Evolutionary conservation across 92 coral and sea anemone species (phyloP), one percentile per base, ranked within the genome.

Genomic region (Chrysogorgia sp.): DNA sequence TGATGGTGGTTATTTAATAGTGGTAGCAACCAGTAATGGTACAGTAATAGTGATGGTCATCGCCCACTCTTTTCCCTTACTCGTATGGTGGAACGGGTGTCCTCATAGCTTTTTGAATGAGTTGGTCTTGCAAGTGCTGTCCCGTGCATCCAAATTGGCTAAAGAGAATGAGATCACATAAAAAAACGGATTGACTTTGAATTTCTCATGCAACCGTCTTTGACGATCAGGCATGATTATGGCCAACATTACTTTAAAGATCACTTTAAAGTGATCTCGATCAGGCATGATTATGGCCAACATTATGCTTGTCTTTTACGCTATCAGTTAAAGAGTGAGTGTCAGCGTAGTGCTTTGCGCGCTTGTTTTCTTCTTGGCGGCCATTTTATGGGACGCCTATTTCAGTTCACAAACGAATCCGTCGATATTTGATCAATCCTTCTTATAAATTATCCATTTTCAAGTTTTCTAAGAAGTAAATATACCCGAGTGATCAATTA

Each of bases 111-210:
- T 93, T 93, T 58, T 82, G 67, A 62, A 91, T 47, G 10, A 93
- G 82, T 68, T 89, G 92, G 52, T 93, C 98, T 77, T 93, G 97
- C 45, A 93, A 68, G 89, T 93, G 96, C 76, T 93, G 90, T 17
- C 98, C 98, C 32, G 94, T 76, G 69, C 98, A 93, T 12, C 98
- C 98, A 78, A 93, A 93, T 81, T 93, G 98, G 77, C 98, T 93
- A 59, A 10, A 81, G 63, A 84, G 19, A 69, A 23, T 68, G 34
- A 47, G 20, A 26, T 19, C 30, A 22, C 24, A 78, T 23, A 67
- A 20, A 10, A 22, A 22, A 21, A 43, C 28, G 21, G 19, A 8
- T 6, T 67, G 1, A 6, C 55, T 33, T 20, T 1, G 57, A 4
- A 26, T 35, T 33, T 24, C 2, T 14, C 15, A 22, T 7, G 8